phyloP scores from a whole-genome alignment of 2,113 vertebrate species.

The Holacanthus passer region DNA sequence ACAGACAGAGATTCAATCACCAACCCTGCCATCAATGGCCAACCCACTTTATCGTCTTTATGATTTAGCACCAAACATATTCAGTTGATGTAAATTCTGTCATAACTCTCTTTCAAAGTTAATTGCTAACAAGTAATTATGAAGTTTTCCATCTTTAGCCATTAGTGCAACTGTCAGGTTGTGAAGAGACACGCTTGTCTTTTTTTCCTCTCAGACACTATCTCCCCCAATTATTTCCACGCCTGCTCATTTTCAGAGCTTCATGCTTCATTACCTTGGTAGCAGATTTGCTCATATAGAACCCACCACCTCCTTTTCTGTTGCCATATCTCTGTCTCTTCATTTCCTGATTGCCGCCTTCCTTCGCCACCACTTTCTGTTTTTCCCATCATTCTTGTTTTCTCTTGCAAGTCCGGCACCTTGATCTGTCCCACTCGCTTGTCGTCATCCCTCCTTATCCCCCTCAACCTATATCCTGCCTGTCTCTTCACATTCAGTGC shows the following conservation, averaged over 20 bases:
- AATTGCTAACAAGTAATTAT: conserved; percentile 11
- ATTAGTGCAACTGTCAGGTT: conserved; percentile 11
- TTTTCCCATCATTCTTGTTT: neutral
- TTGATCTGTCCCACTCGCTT: neutral
- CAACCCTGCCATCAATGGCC: neutral
- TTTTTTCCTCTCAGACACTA: neutral
- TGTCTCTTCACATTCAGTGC: conserved; percentile 2
- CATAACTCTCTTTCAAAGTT: neutral
- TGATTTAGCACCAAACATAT: neutral
- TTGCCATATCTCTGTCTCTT: conserved; percentile 9
- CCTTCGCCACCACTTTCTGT: neutral
- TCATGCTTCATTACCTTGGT: conserved; percentile 55
- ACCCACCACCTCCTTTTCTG: neutral
- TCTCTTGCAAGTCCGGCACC: neutral
- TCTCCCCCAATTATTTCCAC: conserved; percentile 66
- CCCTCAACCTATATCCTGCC: neutral
- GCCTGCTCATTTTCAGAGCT: conserved; percentile 53
- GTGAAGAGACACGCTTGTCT: neutral
- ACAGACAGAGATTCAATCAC: neutral
- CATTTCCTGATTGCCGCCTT: neutral
- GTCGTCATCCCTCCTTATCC: neutral
- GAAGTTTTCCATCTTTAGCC: conserved; percentile 4
- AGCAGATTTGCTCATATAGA: conserved; percentile 38
- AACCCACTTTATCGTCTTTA: neutral
- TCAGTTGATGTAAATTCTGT: neutral